Base-by-base conservation (phyloP, 2,888 invertebrate species). In the Branchipolynoe longqiensis region DNA sequence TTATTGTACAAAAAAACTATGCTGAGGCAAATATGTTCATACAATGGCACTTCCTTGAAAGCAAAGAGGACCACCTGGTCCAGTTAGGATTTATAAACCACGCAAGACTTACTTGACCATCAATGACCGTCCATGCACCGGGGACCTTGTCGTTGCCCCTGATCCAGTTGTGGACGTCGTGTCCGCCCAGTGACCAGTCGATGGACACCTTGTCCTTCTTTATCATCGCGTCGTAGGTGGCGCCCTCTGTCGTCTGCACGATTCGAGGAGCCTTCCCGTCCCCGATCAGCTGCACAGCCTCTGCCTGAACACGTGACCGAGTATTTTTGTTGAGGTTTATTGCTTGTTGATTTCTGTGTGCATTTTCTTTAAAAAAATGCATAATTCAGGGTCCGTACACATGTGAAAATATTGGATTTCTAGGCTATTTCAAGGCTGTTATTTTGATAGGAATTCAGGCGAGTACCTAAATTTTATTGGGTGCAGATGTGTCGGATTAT, bases 81-180 rank as follows among this genome's bases (percentile, higher is more conserved):
- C n/a, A n/a, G n/a, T n/a, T n/a, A n/a, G n/a, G n/a, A n/a, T n/a
- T n/a, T n/a, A n/a, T n/a, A n/a, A n/a, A n/a, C n/a, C n/a, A n/a
- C n/a, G n/a, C n/a, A n/a, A n/a, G 4, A 41, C 69, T 86, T 87
- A 93, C 94, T 91, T 96, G 95, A 59, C 94, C 95, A 88, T 95
- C 95, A 74, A 96, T 89, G 0, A 94, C 93, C 0, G 96, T 95
- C 94, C 97, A 96, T 0, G 99, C 98, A 0, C 99, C 99, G 0
- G 99, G 99, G 0, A 98, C 97, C 1, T 98, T 98, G 93, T 99
- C 99, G 91, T 98, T 95, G 0, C 97, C 98, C 31, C 99, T 95
- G 89, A 99, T 97, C 92, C 98, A 99, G 93, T 99, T 97, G 94
- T 98, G 98, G 3, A 99, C 94, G n/a, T 95, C 95, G 54, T 95